Conservation (phyloP, 2,113 vertebrate species). For the Pangasianodon hypophthalmus region DNA sequence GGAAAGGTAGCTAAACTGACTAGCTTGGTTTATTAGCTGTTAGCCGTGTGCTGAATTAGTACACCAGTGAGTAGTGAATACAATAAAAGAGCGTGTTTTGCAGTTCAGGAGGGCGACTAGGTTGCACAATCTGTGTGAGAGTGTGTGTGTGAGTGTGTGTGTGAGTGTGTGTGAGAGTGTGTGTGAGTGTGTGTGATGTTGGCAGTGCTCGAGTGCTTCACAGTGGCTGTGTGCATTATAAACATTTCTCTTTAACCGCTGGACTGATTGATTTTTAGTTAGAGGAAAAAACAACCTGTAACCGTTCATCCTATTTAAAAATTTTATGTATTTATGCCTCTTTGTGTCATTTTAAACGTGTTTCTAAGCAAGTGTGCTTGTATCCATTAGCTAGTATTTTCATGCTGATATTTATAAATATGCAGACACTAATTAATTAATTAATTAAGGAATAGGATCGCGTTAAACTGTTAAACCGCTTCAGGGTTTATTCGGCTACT, state of each 20-base stretch:
- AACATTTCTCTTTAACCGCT: background rate
- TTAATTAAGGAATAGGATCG: background rate
- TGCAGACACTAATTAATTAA: slow-evolving; percentile 18
- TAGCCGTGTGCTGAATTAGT: background rate
- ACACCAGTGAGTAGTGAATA: background rate
- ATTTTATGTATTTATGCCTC: background rate
- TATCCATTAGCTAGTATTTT: background rate
- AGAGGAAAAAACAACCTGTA: slow-evolving; percentile 32
- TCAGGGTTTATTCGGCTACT: slow-evolving; percentile 4
- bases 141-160: background rate
- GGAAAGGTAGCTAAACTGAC: no score
- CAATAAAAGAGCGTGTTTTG: background rate
- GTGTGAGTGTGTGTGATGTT: background rate
- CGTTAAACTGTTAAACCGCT: background rate
- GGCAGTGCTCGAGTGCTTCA: background rate
- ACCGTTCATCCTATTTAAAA: background rate
- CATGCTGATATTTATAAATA: slow-evolving; percentile 34
- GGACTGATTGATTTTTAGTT: background rate
- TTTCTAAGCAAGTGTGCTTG: background rate
- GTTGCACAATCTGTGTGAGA: background rate
- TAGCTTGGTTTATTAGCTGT: no score
- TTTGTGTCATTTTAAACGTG: background rate
- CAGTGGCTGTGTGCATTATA: slow-evolving; percentile 44
- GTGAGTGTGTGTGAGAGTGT: background rate
- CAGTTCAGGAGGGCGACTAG: background rate